Conservation (phyloP, 2,888 invertebrate species). For the Agriopis leucophaearia region DNA sequence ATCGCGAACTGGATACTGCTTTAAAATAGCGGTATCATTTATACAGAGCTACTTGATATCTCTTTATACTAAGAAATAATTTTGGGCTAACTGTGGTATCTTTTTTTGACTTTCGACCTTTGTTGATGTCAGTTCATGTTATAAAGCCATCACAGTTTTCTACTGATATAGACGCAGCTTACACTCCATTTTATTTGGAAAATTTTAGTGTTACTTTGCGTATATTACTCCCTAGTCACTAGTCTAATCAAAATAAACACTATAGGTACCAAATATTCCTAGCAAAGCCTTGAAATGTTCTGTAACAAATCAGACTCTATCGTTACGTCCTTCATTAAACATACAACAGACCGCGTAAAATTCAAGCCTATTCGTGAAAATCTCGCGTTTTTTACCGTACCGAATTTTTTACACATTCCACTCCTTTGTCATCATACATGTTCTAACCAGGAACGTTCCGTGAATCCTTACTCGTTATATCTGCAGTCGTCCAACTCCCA, state of each 20-base stretch:
- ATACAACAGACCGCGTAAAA: not conserved
- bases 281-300: not conserved
- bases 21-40: constrained; percentile 4
- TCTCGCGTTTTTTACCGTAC: not conserved
- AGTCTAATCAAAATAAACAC: not conserved
- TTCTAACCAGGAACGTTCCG: constrained; percentile 19
- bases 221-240: not conserved
- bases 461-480: constrained; percentile 33
- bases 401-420: constrained; percentile 1
- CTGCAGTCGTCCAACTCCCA: constrained; percentile 24
- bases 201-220: not conserved
- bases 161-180: not conserved
- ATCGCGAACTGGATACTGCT: constrained; percentile 9
- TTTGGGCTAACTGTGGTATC: not conserved
- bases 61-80: not conserved
- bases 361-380: not conserved
- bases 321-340: not conserved
- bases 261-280: not conserved
- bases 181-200: not conserved
- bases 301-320: not conserved
- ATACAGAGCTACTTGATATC: not conserved
- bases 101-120: not conserved
- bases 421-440: not conserved
- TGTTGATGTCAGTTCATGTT: not conserved
- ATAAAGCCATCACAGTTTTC: too few species aligned